Base-by-base conservation (phyloP, 2,888 invertebrate species). In the Noctua comes region DNA sequence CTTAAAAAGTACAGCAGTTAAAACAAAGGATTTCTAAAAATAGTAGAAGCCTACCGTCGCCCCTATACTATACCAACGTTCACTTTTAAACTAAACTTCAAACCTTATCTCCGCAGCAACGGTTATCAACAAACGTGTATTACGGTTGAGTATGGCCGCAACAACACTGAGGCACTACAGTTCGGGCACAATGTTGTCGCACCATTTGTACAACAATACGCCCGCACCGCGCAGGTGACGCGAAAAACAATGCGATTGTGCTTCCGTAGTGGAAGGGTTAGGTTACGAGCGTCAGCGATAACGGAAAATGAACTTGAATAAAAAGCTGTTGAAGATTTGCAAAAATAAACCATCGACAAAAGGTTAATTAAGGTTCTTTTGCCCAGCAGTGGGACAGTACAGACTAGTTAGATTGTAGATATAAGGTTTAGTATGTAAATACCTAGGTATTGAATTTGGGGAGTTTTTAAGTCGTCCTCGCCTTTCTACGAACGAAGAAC, bases 221-320 rank as follows among this genome's bases (percentile, higher is more conserved):
- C 87, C 85, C 85, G 85, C 84, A 78, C 43, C 43, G 43, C 40
- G 66, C 84, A 88, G 82, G 80, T 86, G 78, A 79, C 79, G 81
- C 65, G 68, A 65, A 70, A 80, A 83, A 84, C 89, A 88, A 85
- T 79, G 76, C 75, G 69, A 87, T 82, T 88, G 79, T 88, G 66
- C 68, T 79, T 40, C 66, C 48, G 70, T 24, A 27, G 31, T 1
- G 18, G 13, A 10, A 0, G n/a, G 69, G 65, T 0, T 18, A 57
- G 64, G 77, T 74, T 11, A 77, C 8, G 11, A 78, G 70, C 66
- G 27, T 2, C 4, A 43, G 71, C 80, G 70, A n/a, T 0, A 31
- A n/a, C 43, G 57, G 10, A 1, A 18, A 43, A 27, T n/a, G 16
- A 7, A 18, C 16, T 66, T 16, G 1, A 36, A 66, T 24, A 16